Evolutionary conservation across 2,113 vertebrate genomes (phyloP).

Genomic region (Festucalex cinctus): DNA sequence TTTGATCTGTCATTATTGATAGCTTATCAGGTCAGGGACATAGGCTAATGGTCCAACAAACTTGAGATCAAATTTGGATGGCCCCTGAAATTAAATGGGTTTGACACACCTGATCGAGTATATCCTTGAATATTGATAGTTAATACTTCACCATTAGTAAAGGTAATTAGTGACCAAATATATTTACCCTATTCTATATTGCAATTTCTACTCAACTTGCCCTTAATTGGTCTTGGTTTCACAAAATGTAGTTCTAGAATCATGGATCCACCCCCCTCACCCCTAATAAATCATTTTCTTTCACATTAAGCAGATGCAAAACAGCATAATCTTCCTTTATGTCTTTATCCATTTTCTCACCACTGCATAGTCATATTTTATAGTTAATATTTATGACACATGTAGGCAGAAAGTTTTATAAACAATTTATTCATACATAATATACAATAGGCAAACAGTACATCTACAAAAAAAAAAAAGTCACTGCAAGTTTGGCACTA

Average conservation of each 20-base stretch:
- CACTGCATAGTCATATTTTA: neutral
- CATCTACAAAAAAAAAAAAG: conserved; percentile 70
- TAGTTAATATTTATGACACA: neutral
- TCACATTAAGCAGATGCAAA: neutral
- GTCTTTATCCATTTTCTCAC: too few species aligned
- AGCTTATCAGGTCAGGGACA: too few species aligned
- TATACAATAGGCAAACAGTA: conserved; percentile 74
- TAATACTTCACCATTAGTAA: too few species aligned
- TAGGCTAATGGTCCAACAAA: too few species aligned
- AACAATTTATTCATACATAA: conserved; percentile 55
- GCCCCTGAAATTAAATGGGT: too few species aligned
- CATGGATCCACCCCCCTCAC: neutral
- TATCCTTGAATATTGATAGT: too few species aligned
- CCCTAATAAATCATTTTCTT: neutral
- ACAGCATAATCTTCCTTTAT: neutral
- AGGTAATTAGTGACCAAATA: too few species aligned
- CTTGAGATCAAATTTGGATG: too few species aligned
- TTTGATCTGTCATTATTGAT: too few species aligned
- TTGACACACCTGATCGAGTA: too few species aligned
- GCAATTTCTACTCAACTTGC: neutral
- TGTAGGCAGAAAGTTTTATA: conserved; percentile 3
- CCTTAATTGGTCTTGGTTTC: neutral
- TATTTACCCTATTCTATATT: too few species aligned
- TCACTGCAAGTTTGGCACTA: conserved; percentile 85
- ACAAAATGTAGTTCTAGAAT: neutral